Percentiles rank a stretch among this genome's conserved stretches.
These are phyloP conservation scores for Melospiza melodia DNA, from an alignment of 2,113 vertebrate species.

Conservation along the genomic window DNA sequence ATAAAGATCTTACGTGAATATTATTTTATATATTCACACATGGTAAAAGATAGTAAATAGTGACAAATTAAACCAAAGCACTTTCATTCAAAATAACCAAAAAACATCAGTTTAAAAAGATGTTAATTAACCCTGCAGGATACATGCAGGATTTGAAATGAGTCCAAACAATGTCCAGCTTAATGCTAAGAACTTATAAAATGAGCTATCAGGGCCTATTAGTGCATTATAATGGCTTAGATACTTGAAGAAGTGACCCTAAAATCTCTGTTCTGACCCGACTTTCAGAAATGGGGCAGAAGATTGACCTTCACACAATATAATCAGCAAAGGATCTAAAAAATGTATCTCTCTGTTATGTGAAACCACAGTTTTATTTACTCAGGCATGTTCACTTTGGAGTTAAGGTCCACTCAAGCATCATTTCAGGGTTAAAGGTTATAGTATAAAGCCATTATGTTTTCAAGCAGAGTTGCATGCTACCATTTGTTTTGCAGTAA, in stretches of 20 bases:
- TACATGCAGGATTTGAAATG: conserved; percentile 58
- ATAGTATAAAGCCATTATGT: conserved; percentile 68
- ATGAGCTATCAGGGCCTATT: conserved; percentile 76
- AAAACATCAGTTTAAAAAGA: conserved; percentile 33
- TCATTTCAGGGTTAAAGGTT: conserved; percentile 72
- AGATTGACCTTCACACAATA: conserved; percentile 71
- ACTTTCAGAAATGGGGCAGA: conserved; percentile 69
- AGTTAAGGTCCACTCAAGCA: conserved; percentile 73
- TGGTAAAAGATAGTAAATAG: neutral
- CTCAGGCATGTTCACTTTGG: conserved; percentile 70
- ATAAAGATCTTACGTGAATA: neutral
- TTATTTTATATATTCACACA: neutral
- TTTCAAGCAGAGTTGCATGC: conserved; percentile 61
- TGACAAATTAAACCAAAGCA: conserved; percentile 1
- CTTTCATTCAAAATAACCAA: conserved; percentile 24
- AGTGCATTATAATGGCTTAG: conserved; percentile 76
- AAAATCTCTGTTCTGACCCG: conserved; percentile 75
- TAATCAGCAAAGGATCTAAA: conserved; percentile 81
- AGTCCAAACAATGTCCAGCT: conserved; percentile 64
- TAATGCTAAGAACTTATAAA: conserved; percentile 67
- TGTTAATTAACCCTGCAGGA: conserved; percentile 65
- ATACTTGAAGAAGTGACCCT: conserved; percentile 75
- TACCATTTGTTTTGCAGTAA: conserved; percentile 60
- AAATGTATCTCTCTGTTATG: conserved; percentile 81
- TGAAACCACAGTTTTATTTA: conserved; percentile 77